Evolutionary conservation across 2,113 vertebrate species (phyloP).

Genomic region (Castor canadensis): DNA sequence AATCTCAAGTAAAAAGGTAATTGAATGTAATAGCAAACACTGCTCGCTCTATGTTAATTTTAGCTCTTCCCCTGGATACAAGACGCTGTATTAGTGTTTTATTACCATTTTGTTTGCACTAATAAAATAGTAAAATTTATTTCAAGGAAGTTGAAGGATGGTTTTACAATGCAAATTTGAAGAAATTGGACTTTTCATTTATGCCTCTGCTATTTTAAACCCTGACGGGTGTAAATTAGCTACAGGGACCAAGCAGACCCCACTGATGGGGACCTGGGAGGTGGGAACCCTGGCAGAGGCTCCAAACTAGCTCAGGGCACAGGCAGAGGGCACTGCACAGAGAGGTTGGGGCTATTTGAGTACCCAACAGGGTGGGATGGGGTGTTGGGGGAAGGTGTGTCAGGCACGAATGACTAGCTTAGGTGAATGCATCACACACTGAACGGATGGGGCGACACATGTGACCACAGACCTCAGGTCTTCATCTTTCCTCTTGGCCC

Average conservation of each 20-base stretch:
- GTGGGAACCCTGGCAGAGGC: slow-evolving; percentile 1
- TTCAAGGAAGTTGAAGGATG: slow-evolving; percentile 92
- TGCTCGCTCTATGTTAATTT: slow-evolving; percentile 91
- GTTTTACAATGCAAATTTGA: slow-evolving; percentile 93
- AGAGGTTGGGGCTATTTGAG: not conserved
- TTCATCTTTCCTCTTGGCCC: not conserved
- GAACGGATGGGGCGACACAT: not conserved
- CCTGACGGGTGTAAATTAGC: slow-evolving; percentile 90
- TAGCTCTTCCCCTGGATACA: slow-evolving; percentile 92
- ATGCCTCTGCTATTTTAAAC: slow-evolving; percentile 88
- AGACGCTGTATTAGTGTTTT: slow-evolving; percentile 92
- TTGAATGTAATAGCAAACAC: slow-evolving; percentile 93
- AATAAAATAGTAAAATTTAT: slow-evolving; percentile 94
- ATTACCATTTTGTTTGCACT: slow-evolving; percentile 93
- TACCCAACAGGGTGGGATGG: not conserved
- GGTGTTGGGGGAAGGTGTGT: not conserved
- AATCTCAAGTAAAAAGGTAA: slow-evolving; percentile 93
- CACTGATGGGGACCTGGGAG: slow-evolving; percentile 63
- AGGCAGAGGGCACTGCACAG: not conserved
- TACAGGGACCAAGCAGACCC: slow-evolving; percentile 72
- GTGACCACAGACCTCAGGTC: not conserved
- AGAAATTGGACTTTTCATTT: slow-evolving; percentile 93
- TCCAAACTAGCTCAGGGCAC: not conserved
- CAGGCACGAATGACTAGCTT: not conserved
- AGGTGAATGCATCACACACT: not conserved